Evolutionary conservation across 2,888 invertebrate species (phyloP), one percentile per base, ranked within the genome.

Genomic region (Nymphalis c-album): DNA sequence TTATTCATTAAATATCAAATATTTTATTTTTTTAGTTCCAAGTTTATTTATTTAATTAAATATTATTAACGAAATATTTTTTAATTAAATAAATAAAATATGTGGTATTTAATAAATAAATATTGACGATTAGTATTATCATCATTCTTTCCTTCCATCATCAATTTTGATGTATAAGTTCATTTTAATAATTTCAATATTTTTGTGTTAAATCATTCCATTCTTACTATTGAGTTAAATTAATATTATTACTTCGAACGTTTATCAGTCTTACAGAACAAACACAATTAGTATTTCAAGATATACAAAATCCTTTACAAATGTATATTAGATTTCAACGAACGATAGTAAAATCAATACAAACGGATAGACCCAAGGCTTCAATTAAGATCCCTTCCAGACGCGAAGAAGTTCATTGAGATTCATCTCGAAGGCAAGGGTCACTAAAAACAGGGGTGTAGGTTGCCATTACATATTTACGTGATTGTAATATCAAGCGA

Each of bases 381-480:
- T 58, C 68, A 68, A 63, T 69, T 64, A 69, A 62, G 64, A 35
- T 59, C 60, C 60, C 59, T 63, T 62, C 48, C 58, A 66, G 55
- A 63, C 47, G 46, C 61, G 69, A 53, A 70, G 65, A 62, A 68
- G 51, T 68, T 70, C 62, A 69, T 72, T 71, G 64, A 55, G 64
- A 71, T 71, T 70, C 63, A 69, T 62, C 60, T 64, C 57, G 47
- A 65, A 66, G 61, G 63, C 63, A 68, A 71, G 67, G 71, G 68
- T 72, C 68, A 72, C 67, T 68, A 69, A 71, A 70, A 70, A 71
- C 70, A 64, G 69, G 73, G 69, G 69, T 74, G 68, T 73, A 73
- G 71, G 72, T 75, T 74, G 74, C 76, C 76, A 80, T 81, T 81
- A 82, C 79, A 78, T 80, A 80, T 78, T 80, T 82, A 85, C 84